Evolutionary conservation across 1,140 invertebrate genomes (phyloP).

Genomic region (Antheraea mylitta): DNA sequence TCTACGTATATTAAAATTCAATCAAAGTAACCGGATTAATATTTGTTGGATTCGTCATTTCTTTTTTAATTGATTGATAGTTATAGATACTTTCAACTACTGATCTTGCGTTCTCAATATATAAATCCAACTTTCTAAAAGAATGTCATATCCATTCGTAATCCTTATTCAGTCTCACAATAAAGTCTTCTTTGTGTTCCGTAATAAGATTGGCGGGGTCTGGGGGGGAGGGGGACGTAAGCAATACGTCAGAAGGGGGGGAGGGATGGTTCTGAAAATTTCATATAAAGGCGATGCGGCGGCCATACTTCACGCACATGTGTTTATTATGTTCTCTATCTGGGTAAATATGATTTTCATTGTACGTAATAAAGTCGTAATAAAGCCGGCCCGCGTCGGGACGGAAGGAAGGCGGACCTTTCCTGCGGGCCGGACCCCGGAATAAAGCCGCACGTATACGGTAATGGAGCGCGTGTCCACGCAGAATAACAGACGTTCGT

Average conservation of each 20-base stretch:
- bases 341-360: slow-evolving; percentile 57
- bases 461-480: slow-evolving; percentile 21
- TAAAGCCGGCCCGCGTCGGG: slow-evolving; percentile 39
- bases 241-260: no score
- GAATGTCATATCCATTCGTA: no score
- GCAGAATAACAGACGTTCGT: slow-evolving; percentile 29
- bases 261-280: slow-evolving; percentile 18
- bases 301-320: slow-evolving; percentile 44
- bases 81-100: no score
- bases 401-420: slow-evolving; percentile 57
- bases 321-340: slow-evolving; percentile 53
- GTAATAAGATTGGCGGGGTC: slow-evolving; percentile 38
- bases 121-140: no score
- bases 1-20: no score
- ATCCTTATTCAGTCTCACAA: slow-evolving; percentile 2
- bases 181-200: slow-evolving; percentile 46
- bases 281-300: slow-evolving; percentile 26
- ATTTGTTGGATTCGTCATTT: no score
- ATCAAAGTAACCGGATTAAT: no score
- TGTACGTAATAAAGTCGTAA: slow-evolving; percentile 57
- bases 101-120: no score
- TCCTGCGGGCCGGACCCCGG: slow-evolving; percentile 35
- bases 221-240: no score
- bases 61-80: no score
- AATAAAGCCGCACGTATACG: slow-evolving; percentile 27